Conservation (phyloP, 1,140 invertebrate species). For the Littorina saxatilis region DNA sequence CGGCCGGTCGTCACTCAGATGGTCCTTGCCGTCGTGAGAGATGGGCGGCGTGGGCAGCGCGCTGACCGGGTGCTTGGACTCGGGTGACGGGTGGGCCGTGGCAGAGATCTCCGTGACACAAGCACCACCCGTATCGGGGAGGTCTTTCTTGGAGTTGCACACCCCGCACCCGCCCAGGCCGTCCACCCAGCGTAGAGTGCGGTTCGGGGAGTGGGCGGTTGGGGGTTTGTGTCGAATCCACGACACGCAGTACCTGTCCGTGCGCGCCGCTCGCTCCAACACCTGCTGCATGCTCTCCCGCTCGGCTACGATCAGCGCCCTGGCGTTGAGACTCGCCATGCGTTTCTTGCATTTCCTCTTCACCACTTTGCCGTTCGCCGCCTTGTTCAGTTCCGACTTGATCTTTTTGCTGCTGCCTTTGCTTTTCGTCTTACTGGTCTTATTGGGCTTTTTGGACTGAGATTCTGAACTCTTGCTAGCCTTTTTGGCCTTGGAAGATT, state of each 20-base stretch:
- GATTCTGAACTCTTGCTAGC: background rate
- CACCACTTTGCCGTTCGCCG: background rate
- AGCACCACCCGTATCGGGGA: background rate
- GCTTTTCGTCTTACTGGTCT: background rate
- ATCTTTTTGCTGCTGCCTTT: background rate
- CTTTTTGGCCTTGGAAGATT: conserved; percentile 2
- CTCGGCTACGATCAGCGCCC: conserved; percentile 38
- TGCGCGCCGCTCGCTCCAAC: conserved; percentile 43
- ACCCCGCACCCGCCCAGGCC: conserved; percentile 32
- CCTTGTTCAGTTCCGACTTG: background rate
- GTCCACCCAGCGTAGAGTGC: conserved; percentile 43
- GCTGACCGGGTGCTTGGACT: conserved; percentile 20
- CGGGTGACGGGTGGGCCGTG: background rate
- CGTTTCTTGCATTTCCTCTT: conserved; percentile 45
- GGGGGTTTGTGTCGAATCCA: conserved; percentile 24
- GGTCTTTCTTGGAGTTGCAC: conserved; percentile 36
- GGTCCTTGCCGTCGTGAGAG: conserved; percentile 23
- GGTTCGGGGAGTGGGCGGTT: background rate
- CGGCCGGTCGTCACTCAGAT: conserved; percentile 44
- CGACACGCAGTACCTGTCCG: conserved; percentile 43
- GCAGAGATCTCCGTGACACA: conserved; percentile 12
- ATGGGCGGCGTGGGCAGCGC: conserved; percentile 31
- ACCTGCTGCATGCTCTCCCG: conserved; percentile 37
- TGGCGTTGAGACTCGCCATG: conserved; percentile 49
- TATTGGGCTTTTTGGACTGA: background rate